Conservation (phyloP, 2,113 vertebrate genomes). For the Peromyscus leucopus region DNA sequence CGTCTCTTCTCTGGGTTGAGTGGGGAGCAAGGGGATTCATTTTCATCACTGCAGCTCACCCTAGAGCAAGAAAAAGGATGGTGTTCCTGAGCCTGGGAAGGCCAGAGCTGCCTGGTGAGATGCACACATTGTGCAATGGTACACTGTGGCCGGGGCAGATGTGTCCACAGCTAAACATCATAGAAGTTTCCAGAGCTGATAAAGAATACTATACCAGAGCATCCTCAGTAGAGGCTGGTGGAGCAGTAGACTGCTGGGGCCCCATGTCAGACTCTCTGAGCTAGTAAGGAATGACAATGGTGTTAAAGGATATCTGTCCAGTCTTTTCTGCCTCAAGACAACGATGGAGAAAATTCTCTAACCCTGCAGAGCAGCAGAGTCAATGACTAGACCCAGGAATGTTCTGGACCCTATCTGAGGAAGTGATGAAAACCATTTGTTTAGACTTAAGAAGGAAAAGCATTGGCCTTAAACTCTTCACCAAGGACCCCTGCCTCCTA, state of each 20-base stretch:
- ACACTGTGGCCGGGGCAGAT: slow-evolving; percentile 81
- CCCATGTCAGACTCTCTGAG: neutral
- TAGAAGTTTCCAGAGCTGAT: slow-evolving; percentile 85
- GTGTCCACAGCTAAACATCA: slow-evolving; percentile 76
- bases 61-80: slow-evolving; percentile 56
- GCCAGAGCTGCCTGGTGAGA: slow-evolving; percentile 81
- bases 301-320: neutral
- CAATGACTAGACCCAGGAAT: neutral
- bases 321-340: slow-evolving; percentile 24
- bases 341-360: neutral
- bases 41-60: slow-evolving; percentile 33
- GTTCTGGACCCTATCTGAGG: neutral
- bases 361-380: neutral
- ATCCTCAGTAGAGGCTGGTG: neutral
- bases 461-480: neutral
- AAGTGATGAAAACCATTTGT: neutral
- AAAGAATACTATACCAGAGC: slow-evolving; percentile 35
- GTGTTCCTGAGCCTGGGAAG: neutral
- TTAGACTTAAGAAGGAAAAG: neutral
- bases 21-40: neutral
- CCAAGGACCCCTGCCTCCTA: neutral
- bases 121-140: slow-evolving; percentile 80
- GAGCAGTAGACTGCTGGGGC: fast-evolving
- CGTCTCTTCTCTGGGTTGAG: neutral
- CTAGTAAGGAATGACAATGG: neutral